These are phyloP conservation scores for Cheilosia urbana DNA, from an alignment of 2,888 invertebrate species.

Conservation along the genomic window DNA sequence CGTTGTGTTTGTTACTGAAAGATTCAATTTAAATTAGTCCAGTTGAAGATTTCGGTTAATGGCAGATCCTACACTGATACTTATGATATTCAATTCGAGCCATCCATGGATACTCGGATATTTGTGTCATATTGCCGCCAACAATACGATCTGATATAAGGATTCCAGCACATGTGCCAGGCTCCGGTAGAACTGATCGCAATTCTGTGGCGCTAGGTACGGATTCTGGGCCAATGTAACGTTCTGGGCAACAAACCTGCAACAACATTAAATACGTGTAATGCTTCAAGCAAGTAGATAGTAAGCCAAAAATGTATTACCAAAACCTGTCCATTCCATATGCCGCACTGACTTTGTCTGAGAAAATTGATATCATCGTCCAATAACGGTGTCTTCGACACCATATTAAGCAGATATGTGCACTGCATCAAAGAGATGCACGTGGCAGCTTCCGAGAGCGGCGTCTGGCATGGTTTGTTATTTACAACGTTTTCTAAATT, in stretches of 20 bases:
- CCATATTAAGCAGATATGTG: slow-evolving; percentile 79
- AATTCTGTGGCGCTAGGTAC: background rate
- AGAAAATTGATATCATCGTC: slow-evolving; percentile 83
- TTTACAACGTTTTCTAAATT: slow-evolving; percentile 74
- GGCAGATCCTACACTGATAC: background rate
- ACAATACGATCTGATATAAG: slow-evolving; percentile 86
- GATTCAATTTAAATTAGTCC: background rate
- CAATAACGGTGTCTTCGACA: slow-evolving; percentile 78
- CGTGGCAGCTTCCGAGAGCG: slow-evolving; percentile 80
- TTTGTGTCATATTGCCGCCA: slow-evolving; percentile 86
- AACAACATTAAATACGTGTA: background rate
- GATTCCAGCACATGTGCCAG: slow-evolving; percentile 85
- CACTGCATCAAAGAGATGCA: slow-evolving; percentile 81
- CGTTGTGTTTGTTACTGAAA: slow-evolving; percentile 77
- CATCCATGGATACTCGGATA: slow-evolving; percentile 87
- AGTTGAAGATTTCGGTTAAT: too few relatives aligned
- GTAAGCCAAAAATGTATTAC: slow-evolving; percentile 85
- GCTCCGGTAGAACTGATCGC: slow-evolving; percentile 82
- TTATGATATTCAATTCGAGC: slow-evolving; percentile 84
- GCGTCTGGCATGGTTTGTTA: slow-evolving; percentile 82
- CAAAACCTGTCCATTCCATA: slow-evolving; percentile 85
- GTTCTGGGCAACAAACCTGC: slow-evolving; percentile 81
- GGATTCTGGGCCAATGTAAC: slow-evolving; percentile 76
- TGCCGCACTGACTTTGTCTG: slow-evolving; percentile 88
- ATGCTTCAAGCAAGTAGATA: background rate